Evolutionary conservation across 2,113 vertebrate genomes (phyloP), one percentile per base, ranked within the genome.

Genomic region (Thymallus thymallus): DNA sequence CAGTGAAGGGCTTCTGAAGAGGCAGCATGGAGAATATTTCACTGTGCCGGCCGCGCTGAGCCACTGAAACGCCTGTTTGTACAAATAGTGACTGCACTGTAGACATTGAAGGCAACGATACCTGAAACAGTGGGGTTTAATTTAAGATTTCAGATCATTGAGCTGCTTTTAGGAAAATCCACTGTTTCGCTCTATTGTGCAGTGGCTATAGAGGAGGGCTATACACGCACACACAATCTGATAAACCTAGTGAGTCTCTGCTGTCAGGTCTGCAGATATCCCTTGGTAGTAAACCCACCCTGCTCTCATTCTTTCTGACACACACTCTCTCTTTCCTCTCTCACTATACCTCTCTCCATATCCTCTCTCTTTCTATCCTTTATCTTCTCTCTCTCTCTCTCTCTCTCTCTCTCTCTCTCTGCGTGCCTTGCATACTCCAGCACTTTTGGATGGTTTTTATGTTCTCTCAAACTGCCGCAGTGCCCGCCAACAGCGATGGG

Each of bases 111-210:
- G 72, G 74, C 63, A 84, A 82, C 79, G 80, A 83, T 74, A 80
- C 83, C 51, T 83, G 88, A 90, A 85, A 84, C 76, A 71, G 61
- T 55, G 67, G 61, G 83, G 84, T 82, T 80, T 87, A 75, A 74
- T 75, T 76, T 7, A 20, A 73, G 82, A 41, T 83, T 69, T 61
- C 24, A 70, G 12, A 69, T 68, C 22, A 41, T 64, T 41, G 35
- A 41, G 35, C 35, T 41, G 35, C 35, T 41, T 41, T 41, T 12
- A 41, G 35, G 35, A 41, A 12, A 41, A 41, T 41, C 35, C 9
- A 41, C 35, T 10, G 35, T 41, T 41, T 12, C 9, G 10, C 35
- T 41, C 9, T 3, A 41, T 41, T 41, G 35, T 41, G 35, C 35
- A 12, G 35, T 0, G 2, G 7, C 35, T 41, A 12, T 41, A 41